Evolutionary conservation across 2,797 vertebrate genomes (phyloP), one percentile per base, ranked within the genome.

Genomic region (Lycodopsis pacificus): DNA sequence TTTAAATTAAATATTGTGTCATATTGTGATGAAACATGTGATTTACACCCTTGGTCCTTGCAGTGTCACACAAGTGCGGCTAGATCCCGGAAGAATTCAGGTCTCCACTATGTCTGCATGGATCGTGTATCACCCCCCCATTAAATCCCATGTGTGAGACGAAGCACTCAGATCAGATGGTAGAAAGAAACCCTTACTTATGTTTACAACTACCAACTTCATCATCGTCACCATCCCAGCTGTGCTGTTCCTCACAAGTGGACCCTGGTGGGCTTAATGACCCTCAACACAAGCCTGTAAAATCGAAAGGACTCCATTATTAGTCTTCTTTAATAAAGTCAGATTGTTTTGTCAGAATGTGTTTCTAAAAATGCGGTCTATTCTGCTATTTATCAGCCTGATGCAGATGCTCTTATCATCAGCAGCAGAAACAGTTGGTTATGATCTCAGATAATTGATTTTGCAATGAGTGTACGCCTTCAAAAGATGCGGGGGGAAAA

Each of bases 391-490:
- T 70, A 73, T 72, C 59, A 79, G 73, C 74, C 54, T 42, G 79
- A 80, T 77, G 83, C 73, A 70, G 79, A 84, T 62, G 58, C 72
- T 82, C 78, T 92, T 93, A 90, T 93, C 90, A 48, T 57, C 85
- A 65, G 32, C 82, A 15, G 76, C 92, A 93, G 91, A 87, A 77
- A 90, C 83, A 79, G 74, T 90, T 62, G 71, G 75, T 86, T 91
- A 81, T 87, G 86, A 92, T 91, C 80, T 84, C 86, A 11, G 56
- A 91, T 92, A 92, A 91, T 91, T 92, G 83, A 90, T 92, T 92
- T 82, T 0, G 30, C 75, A 70, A 76, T 65, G 83, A 86, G 73
- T 30, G 44, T 78, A 22, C 7, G 71, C 46, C 82, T 86, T 84
- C 71, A 87, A 86, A 87, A 84, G 73, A 83, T 30, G 59, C 4